These are phyloP conservation scores for human DNA, from an alignment of 2,113 vertebrate genomes.

Conservation along the genomic window DNA sequence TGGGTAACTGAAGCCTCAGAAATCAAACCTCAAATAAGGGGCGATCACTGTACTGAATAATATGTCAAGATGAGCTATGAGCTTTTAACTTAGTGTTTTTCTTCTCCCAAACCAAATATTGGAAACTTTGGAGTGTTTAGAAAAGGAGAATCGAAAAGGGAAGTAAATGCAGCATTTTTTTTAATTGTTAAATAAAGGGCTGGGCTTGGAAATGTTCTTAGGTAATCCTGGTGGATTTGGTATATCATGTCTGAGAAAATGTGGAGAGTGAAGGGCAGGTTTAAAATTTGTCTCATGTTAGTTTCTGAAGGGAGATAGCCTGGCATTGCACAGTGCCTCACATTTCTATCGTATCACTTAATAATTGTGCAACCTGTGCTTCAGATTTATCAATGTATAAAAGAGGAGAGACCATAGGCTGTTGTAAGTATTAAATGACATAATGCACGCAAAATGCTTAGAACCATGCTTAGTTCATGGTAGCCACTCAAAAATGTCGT, in stretches of 20 bases:
- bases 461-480: not conserved
- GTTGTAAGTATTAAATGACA: not conserved
- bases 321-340: not conserved
- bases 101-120: not conserved
- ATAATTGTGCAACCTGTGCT: not conserved
- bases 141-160: not conserved
- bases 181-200: not conserved
- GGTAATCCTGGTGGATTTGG: not conserved
- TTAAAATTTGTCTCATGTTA: not conserved
- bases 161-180: not conserved
- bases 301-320: not conserved
- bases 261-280: not conserved
- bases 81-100: not conserved
- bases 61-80: slow-evolving; percentile 20
- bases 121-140: not conserved
- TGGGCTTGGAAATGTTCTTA: not conserved
- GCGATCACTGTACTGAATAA: not conserved
- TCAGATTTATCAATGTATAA: not conserved
- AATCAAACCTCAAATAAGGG: not conserved
- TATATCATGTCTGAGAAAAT: slow-evolving; percentile 1
- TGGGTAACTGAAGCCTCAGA: not conserved
- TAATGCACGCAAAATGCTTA: not conserved
- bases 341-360: not conserved
- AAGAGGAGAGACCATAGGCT: not conserved
- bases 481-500: not conserved